Conservation (phyloP, 2,113 vertebrate genomes). For the Arizona elegans region DNA sequence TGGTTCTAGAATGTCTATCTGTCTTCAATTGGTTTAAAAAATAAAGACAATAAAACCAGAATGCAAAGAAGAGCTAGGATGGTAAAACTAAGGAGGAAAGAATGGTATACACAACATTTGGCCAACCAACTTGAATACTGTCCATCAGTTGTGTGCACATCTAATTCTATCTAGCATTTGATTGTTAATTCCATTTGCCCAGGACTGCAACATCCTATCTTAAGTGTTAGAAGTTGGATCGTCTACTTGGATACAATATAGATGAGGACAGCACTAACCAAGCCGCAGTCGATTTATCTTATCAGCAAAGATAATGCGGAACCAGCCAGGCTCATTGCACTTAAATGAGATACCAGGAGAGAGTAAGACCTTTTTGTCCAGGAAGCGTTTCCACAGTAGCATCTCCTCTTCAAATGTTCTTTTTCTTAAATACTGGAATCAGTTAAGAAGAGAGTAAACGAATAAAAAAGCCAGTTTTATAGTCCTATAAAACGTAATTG, state of each 20-base stretch:
- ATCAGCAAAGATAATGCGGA: conserved; percentile 88
- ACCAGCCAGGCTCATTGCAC: conserved; percentile 91
- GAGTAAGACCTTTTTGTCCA: conserved; percentile 86
- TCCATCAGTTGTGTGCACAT: not conserved
- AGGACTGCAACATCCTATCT: not conserved
- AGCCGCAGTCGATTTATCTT: conserved; percentile 76
- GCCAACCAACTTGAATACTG: not conserved
- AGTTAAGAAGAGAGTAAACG: conserved; percentile 32
- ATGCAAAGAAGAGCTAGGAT: not conserved
- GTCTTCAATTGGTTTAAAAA: not conserved
- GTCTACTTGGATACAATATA: not conserved
- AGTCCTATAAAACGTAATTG: not conserved
- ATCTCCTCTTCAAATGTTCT: conserved; percentile 85
- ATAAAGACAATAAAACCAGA: not conserved
- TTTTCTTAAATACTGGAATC: conserved; percentile 78
- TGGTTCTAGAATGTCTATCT: not conserved
- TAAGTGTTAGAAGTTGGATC: not conserved
- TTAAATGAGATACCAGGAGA: conserved; percentile 84
- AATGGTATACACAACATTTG: not conserved
- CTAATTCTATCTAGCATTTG: not conserved
- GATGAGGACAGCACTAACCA: conserved; percentile 69
- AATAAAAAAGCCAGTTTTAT: conserved; percentile 22
- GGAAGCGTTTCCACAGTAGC: conserved; percentile 81
- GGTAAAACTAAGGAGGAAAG: not conserved
- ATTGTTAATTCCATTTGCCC: not conserved